phyloP scores from a whole-genome alignment of 2,888 invertebrate genomes.

The Linyphia triangularis region DNA sequence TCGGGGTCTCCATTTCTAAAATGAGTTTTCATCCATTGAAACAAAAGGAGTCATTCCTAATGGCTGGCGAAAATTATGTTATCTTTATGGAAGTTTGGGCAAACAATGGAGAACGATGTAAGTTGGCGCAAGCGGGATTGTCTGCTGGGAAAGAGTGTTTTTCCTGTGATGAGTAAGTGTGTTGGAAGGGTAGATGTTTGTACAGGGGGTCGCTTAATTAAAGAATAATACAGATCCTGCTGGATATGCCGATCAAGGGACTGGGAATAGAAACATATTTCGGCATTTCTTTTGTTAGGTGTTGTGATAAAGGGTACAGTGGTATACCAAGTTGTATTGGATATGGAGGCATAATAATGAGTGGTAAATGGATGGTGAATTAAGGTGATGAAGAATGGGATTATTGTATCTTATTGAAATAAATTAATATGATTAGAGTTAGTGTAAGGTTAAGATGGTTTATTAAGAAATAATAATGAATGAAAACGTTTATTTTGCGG shows the following conservation, averaged over 20 bases:
- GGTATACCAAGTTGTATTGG: too few species aligned
- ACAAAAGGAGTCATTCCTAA: not conserved
- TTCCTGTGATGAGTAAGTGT: constrained; percentile 36
- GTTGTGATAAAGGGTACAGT: not conserved
- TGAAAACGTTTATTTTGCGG: too few species aligned
- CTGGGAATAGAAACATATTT: constrained; percentile 1
- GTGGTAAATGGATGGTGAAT: too few species aligned
- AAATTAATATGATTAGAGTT: too few species aligned
- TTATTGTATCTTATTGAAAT: too few species aligned
- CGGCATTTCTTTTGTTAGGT: not conserved
- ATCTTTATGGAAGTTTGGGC: constrained; percentile 23
- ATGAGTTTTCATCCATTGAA: not conserved
- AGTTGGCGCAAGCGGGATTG: not conserved
- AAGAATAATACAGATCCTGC: constrained; percentile 50
- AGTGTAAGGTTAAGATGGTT: too few species aligned
- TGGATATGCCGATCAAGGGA: constrained; percentile 20
- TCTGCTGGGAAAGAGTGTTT: constrained; percentile 40
- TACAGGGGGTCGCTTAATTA: constrained; percentile 48
- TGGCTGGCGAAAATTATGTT: not conserved
- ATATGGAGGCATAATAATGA: too few species aligned
- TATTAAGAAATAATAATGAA: too few species aligned
- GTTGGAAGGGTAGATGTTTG: constrained; percentile 21
- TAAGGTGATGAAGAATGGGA: too few species aligned
- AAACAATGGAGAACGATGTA: constrained; percentile 25
- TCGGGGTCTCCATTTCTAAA: too few species aligned